These are phyloP conservation scores for Dexiosoma caninum DNA, from an alignment of 2,888 invertebrate genomes.

Conservation along the genomic window DNA sequence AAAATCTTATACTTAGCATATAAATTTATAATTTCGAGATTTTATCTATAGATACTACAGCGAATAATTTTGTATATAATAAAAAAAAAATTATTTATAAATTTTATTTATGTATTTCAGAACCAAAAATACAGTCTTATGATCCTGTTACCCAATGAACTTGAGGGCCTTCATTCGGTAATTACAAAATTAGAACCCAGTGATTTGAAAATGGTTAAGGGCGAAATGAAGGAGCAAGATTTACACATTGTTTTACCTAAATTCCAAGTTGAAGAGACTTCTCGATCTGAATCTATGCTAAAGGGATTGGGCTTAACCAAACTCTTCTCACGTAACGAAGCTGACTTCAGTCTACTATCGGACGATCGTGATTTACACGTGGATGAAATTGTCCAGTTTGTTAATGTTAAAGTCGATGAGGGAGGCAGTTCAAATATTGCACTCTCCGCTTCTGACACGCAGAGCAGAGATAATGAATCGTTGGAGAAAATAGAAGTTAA, in stretches of 20 bases:
- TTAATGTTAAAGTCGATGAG: constrained; percentile 82
- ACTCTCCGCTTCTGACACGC: constrained; percentile 74
- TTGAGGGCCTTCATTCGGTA: constrained; percentile 80
- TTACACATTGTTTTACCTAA: constrained; percentile 80
- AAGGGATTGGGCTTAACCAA: constrained; percentile 80
- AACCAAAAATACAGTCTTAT: constrained; percentile 81
- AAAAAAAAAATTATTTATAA: not conserved
- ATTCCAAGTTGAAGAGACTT: constrained; percentile 83
- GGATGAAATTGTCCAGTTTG: constrained; percentile 83
- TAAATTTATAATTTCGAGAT: too few species aligned
- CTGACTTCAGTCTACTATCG: constrained; percentile 81
- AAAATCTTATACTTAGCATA: too few species aligned
- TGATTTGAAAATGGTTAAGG: constrained; percentile 68
- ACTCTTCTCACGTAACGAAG: constrained; percentile 80
- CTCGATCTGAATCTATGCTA: constrained; percentile 81
- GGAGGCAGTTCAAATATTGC: constrained; percentile 78
- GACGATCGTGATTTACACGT: constrained; percentile 82
- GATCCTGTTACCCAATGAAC: constrained; percentile 80
- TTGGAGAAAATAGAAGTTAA: constrained; percentile 79
- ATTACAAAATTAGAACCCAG: constrained; percentile 80
- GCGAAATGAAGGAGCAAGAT: constrained; percentile 69
- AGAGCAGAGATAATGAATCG: constrained; percentile 67
- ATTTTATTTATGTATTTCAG: constrained; percentile 74
- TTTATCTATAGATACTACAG: too few species aligned
- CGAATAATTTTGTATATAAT: too few species aligned